Evolutionary conservation across 2,797 vertebrate genomes (phyloP), one percentile per base, ranked within the genome.

Genomic region (Decapterus maruadsi): DNA sequence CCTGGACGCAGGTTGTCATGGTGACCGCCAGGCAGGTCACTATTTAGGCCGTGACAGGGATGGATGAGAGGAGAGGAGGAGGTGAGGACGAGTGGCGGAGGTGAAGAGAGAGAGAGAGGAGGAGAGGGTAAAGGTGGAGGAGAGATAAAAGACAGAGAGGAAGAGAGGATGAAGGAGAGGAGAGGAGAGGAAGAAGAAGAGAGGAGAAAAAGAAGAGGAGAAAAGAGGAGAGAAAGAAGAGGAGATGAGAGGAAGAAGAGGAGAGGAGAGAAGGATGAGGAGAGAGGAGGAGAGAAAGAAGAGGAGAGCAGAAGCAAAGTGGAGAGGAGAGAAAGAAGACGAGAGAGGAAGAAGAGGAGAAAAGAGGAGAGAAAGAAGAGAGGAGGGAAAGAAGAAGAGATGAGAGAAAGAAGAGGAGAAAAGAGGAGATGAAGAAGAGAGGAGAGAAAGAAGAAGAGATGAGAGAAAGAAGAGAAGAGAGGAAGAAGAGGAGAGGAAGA

Each of bases 1-100:
- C 29, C 60, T 77, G 74, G 81, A 81, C 69, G 69, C 56, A 62
- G 80, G 86, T 90, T 80, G 50, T 79, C 68, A 81, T 83, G 34
- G 87, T 16, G 74, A 90, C 72, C 19, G 22, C 40, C 67, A 53
- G 61, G 64, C 77, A 72, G 76, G 87, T 87, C 87, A 71, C 71
- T 54, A 22, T 34, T 34, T 51, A 53, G 51, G 55, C 42, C 10
- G 0, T 62, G 85, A 86, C 84, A 56, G 50, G 77, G 79, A 88
- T 60, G 71, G 81, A 89, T 80, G 82, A 80, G 59, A 50, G 50
- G 31, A 45, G 58, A 54, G 31, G 31, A 19, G n/a, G 68, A 60
- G 26, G 26, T 26, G 26, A 26, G 55, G 58, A 62, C 11, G 58
- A 71, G 63, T 10, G 7, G 59, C 0, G 8, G 58, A 66, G 55